Conservation (phyloP, 2,797 vertebrate species). For the Selene dorsalis region DNA sequence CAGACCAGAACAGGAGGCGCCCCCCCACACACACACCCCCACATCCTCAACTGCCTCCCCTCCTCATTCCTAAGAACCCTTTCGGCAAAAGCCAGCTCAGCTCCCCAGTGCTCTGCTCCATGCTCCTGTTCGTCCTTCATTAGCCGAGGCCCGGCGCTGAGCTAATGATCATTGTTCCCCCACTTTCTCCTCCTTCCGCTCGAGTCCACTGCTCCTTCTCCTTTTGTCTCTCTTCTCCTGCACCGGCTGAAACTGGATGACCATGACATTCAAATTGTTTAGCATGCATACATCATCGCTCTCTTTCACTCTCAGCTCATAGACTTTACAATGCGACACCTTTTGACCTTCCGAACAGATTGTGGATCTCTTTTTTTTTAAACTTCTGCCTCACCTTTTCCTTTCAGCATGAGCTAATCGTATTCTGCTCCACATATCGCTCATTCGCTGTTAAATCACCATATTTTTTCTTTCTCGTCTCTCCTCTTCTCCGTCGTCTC, state of each 20-base stretch:
- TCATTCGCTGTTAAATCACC: constrained; percentile 18
- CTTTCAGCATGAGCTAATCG: constrained; percentile 16
- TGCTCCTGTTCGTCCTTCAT: constrained; percentile 59
- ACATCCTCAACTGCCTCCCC: too few species aligned
- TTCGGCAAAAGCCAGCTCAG: constrained; percentile 63
- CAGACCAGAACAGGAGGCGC: constrained; percentile 62
- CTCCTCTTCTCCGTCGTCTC: constrained; percentile 27
- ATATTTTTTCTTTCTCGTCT: background rate
- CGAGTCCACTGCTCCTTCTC: background rate
- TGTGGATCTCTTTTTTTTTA: background rate
- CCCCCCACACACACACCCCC: too few species aligned
- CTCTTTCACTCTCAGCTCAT: constrained; percentile 12
- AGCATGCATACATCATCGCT: constrained; percentile 10
- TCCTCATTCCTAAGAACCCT: constrained; percentile 36
- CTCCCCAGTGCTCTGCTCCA: constrained; percentile 50
- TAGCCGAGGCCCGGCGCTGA: constrained; percentile 59
- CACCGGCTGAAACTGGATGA: background rate
- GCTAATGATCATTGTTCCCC: constrained; percentile 57
- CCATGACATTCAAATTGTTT: constrained; percentile 48
- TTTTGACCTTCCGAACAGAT: constrained; percentile 49
- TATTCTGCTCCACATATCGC: constrained; percentile 15
- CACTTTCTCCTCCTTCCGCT: constrained; percentile 22
- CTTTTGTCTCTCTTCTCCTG: constrained; percentile 33
- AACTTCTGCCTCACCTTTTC: constrained; percentile 21
- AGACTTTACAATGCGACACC: constrained; percentile 42